These are phyloP conservation scores for Nomada fabriciana DNA, from an alignment of 2,888 invertebrate genomes.

Conservation along the genomic window DNA sequence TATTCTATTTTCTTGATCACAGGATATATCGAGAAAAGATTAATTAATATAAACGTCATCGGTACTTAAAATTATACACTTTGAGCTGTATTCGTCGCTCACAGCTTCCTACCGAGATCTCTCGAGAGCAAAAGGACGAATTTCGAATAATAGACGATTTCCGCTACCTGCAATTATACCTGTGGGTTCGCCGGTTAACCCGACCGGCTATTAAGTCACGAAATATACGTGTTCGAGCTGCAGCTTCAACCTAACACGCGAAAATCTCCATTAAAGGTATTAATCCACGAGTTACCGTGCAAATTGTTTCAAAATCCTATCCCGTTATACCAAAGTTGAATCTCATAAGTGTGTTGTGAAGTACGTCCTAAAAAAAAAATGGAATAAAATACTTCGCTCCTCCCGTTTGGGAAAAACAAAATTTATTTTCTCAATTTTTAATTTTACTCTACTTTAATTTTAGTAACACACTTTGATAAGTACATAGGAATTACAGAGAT, in stretches of 20 bases:
- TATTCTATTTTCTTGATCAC: too few species aligned
- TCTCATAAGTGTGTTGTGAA: too few species aligned
- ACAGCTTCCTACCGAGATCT: not conserved
- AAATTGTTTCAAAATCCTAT: not conserved
- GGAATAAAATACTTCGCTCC: too few species aligned
- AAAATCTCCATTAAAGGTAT: slow-evolving; percentile 7
- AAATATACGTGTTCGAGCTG: not conserved
- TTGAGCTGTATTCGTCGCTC: slow-evolving; percentile 7
- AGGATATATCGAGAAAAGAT: not conserved
- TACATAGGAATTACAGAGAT: too few species aligned
- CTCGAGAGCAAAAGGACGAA: slow-evolving; percentile 22
- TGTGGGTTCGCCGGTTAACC: slow-evolving; percentile 25
- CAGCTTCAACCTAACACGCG: not conserved
- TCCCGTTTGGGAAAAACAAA: too few species aligned
- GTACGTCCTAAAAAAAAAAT: too few species aligned
- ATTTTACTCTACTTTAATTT: too few species aligned
- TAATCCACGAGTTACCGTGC: not conserved
- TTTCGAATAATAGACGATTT: slow-evolving; percentile 42
- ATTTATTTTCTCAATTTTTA: too few species aligned
- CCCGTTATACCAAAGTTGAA: not conserved
- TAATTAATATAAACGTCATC: not conserved
- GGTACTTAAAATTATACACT: not conserved
- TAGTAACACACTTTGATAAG: too few species aligned
- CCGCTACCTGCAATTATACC: slow-evolving; percentile 36
- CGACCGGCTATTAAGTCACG: slow-evolving; percentile 6